phyloP scores from a whole-genome alignment of 2,113 vertebrate species.

The Plectropomus leopardus region DNA sequence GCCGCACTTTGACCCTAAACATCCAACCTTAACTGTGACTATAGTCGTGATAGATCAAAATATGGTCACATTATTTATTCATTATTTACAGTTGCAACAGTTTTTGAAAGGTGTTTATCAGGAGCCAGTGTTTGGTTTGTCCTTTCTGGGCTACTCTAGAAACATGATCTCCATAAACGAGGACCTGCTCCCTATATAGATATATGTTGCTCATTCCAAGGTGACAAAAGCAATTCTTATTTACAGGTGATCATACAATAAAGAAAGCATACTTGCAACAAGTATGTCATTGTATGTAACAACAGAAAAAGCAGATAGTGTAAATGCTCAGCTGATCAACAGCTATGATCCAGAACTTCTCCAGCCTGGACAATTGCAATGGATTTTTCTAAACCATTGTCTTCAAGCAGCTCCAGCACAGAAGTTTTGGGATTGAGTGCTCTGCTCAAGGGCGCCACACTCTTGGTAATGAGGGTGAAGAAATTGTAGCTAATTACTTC shows the following conservation, averaged over 20 bases:
- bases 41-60: neutral
- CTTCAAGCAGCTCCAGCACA: slow-evolving; percentile 8
- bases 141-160: no score
- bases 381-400: neutral
- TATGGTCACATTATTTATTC: neutral
- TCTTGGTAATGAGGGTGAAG: neutral
- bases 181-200: no score
- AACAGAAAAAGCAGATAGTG: neutral
- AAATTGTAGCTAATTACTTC: neutral
- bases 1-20: neutral
- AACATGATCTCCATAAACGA: no score
- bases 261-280: no score
- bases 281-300: neutral
- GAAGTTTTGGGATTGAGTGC: neutral
- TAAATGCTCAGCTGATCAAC: neutral
- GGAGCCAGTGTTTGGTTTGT: neutral
- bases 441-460: neutral
- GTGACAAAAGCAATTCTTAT: no score
- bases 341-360: neutral
- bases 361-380: neutral
- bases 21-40: neutral
- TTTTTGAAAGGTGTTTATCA: neutral
- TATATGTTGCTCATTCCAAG: no score
- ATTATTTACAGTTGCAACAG: neutral
- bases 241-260: no score